Evolutionary conservation across 2,113 vertebrate genomes (phyloP).

Genomic region (Rhinogobius similis): DNA sequence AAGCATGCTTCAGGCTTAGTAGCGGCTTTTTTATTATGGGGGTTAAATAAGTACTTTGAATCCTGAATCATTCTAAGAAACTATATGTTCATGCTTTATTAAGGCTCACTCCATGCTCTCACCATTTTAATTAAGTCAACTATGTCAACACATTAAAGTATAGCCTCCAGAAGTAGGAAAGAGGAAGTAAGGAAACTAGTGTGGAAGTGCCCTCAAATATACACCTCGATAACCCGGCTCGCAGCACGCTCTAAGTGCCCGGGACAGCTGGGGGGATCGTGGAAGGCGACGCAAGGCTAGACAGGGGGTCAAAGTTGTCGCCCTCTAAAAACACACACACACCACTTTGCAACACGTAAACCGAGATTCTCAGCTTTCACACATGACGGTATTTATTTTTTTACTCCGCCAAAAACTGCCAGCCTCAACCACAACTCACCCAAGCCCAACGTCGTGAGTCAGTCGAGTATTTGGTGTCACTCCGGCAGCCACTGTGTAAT

Average conservation of each 20-base stretch:
- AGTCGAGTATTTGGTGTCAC: conserved; percentile 31
- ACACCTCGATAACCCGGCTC: conserved; percentile 22
- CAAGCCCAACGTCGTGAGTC: conserved; percentile 39
- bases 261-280: conserved; percentile 70
- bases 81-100: too few species aligned
- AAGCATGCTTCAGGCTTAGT: too few species aligned
- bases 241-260: conserved; percentile 8
- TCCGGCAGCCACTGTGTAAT: conserved; percentile 31
- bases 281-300: conserved; percentile 47
- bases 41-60: too few species aligned
- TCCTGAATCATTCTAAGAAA: too few species aligned
- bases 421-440: conserved; percentile 26
- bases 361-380: conserved; percentile 62
- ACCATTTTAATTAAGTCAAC: neutral
- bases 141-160: too few species aligned
- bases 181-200: conserved; percentile 15
- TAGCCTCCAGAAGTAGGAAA: neutral
- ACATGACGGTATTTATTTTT: conserved; percentile 22
- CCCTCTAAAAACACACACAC: conserved; percentile 49
- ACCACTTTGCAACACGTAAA: conserved; percentile 60
- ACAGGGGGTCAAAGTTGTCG: conserved; percentile 50
- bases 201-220: conserved; percentile 21
- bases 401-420: conserved; percentile 21
- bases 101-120: too few species aligned
- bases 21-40: too few species aligned